Percentiles rank a stretch among this genome's conserved stretches.
Evolutionary conservation across 2,797 vertebrate species (phyloP).

Genomic region (Alosa sapidissima): DNA sequence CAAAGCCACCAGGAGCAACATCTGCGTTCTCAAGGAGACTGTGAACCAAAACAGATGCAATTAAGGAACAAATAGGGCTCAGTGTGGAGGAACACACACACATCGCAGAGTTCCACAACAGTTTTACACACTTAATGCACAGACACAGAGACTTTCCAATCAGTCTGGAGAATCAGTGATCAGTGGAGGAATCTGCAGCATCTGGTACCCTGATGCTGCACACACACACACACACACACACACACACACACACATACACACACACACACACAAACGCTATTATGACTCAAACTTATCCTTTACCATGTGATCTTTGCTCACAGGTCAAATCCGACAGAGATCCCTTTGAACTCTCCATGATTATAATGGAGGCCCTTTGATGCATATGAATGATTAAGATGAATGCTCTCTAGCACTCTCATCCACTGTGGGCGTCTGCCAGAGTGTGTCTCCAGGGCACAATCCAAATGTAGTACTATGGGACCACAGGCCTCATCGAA

Average conservation of each 20-base stretch:
- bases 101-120: neutral
- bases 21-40: constrained; percentile 31
- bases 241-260: neutral
- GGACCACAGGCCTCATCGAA: neutral
- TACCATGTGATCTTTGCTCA: neutral
- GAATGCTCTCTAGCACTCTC: neutral
- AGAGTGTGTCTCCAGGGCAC: neutral
- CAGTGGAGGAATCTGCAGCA: neutral
- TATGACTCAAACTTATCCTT: neutral
- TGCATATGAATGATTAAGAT: neutral
- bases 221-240: neutral
- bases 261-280: neutral
- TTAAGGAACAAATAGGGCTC: constrained; percentile 18
- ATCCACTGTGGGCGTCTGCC: neutral
- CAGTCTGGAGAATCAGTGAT: neutral
- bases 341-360: constrained; percentile 1
- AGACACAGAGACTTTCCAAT: neutral
- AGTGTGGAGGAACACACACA: neutral
- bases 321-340: neutral
- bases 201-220: neutral
- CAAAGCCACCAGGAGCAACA: constrained; percentile 41
- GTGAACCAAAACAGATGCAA: constrained; percentile 33
- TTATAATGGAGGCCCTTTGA: neutral
- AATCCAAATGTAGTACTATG: neutral
- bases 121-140: neutral